Conservation (phyloP, 2,888 invertebrate genomes). For the Pollenia labialis region DNA sequence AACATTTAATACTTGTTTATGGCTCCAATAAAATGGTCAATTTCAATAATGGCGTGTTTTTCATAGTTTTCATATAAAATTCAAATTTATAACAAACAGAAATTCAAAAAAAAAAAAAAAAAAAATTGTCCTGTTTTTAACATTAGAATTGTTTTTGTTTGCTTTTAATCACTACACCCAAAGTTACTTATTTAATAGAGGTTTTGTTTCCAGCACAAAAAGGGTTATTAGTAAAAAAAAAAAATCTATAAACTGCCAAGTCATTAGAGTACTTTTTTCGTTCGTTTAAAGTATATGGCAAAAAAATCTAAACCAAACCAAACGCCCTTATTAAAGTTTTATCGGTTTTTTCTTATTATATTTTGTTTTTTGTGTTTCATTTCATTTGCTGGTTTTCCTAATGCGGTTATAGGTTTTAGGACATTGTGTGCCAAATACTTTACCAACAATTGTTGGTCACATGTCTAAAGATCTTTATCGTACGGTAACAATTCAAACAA, state of each 20-base stretch:
- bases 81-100: conserved; percentile 67
- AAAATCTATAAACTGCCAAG: conserved; percentile 69
- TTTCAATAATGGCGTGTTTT: conserved; percentile 70
- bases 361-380: conserved; percentile 33
- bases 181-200: background rate
- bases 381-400: conserved; percentile 65
- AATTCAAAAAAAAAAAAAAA: conserved; percentile 11
- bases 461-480: conserved; percentile 70
- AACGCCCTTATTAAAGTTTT: conserved; percentile 60
- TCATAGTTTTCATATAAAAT: conserved; percentile 63
- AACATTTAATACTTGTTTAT: conserved; percentile 68
- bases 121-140: conserved; percentile 66
- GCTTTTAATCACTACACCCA: conserved; percentile 29
- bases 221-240: conserved; percentile 66
- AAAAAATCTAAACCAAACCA: conserved; percentile 8
- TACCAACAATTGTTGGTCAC: conserved; percentile 66
- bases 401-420: conserved; percentile 66
- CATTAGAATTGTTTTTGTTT: conserved; percentile 46
- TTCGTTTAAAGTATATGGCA: conserved; percentile 1
- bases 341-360: conserved; percentile 11
- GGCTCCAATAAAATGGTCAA: conserved; percentile 75
- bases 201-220: background rate
- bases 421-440: conserved; percentile 47
- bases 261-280: conserved; percentile 63
- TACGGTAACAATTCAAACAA: conserved; percentile 13